These are phyloP conservation scores for Drosophila carrolli DNA, from an alignment of 1,140 invertebrate genomes.

Conservation along the genomic window DNA sequence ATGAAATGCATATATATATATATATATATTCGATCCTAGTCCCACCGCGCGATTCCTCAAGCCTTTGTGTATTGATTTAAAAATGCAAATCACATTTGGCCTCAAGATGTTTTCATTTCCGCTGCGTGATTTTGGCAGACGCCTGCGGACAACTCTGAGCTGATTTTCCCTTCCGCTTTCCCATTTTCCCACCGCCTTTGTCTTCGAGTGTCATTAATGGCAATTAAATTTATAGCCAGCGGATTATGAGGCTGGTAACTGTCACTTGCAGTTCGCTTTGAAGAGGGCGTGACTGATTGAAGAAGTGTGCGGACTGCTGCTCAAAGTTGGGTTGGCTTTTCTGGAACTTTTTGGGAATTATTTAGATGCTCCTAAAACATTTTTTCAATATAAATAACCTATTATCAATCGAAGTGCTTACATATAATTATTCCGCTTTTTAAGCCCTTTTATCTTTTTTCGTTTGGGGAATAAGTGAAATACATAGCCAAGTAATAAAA, in stretches of 20 bases:
- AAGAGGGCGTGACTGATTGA: conserved; percentile 36
- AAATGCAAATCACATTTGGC: conserved; percentile 78
- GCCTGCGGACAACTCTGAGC: conserved; percentile 7
- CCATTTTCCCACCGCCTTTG: conserved; percentile 31
- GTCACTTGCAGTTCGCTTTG: conserved; percentile 53
- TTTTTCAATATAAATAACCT: too few species aligned
- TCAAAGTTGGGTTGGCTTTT: too few species aligned
- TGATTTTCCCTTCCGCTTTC: conserved; percentile 2
- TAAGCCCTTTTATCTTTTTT: not conserved
- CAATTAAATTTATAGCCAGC: conserved; percentile 77
- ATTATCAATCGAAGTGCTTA: too few species aligned
- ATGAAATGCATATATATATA: conserved; percentile 5
- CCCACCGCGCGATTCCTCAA: conserved; percentile 17
- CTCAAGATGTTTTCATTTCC: conserved; percentile 80
- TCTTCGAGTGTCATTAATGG: conserved; percentile 73
- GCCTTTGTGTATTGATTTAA: conserved; percentile 76
- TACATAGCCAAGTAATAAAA: not conserved
- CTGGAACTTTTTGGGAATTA: too few species aligned
- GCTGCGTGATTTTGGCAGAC: conserved; percentile 56
- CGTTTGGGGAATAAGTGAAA: conserved; percentile 7
- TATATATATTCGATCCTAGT: conserved; percentile 29
- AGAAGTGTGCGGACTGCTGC: conserved; percentile 2
- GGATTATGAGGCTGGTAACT: conserved; percentile 79
- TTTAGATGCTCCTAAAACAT: too few species aligned
- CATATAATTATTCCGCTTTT: too few species aligned